These are phyloP conservation scores for Plusia festucae DNA, from an alignment of 2,888 invertebrate genomes.

Conservation along the genomic window DNA sequence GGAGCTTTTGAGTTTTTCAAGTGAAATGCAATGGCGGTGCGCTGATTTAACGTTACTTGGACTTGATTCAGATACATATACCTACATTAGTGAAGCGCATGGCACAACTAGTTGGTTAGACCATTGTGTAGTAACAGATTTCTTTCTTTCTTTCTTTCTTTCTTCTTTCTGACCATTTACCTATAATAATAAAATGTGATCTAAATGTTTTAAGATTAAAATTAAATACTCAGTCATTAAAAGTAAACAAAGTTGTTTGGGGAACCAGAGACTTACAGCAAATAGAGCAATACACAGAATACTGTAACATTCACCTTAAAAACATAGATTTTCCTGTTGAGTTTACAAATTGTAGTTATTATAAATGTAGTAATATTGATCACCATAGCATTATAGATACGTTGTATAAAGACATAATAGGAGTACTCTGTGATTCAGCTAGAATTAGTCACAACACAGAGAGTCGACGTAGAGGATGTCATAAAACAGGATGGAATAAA, in stretches of 20 bases:
- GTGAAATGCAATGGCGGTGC: conserved; percentile 2
- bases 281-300: background rate
- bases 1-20: background rate
- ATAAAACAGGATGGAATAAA: too few relatives aligned
- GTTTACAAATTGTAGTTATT: conserved; percentile 6
- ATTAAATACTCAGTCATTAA: background rate
- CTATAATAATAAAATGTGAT: background rate
- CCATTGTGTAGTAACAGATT: conserved; percentile 5
- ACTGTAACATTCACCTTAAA: background rate
- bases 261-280: background rate
- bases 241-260: background rate
- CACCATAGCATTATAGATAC: background rate
- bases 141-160: too few relatives aligned
- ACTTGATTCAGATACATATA: background rate
- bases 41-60: background rate
- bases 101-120: conserved; percentile 10
- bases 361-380: background rate
- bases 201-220: background rate
- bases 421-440: background rate
- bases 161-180: conserved; percentile 7
- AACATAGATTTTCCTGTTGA: conserved; percentile 6
- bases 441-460: background rate
- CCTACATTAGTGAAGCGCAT: background rate
- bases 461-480: background rate
- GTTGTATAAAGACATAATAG: background rate